Conservation (phyloP, 2,888 invertebrate species). For the Psylliodes chrysocephalus region DNA sequence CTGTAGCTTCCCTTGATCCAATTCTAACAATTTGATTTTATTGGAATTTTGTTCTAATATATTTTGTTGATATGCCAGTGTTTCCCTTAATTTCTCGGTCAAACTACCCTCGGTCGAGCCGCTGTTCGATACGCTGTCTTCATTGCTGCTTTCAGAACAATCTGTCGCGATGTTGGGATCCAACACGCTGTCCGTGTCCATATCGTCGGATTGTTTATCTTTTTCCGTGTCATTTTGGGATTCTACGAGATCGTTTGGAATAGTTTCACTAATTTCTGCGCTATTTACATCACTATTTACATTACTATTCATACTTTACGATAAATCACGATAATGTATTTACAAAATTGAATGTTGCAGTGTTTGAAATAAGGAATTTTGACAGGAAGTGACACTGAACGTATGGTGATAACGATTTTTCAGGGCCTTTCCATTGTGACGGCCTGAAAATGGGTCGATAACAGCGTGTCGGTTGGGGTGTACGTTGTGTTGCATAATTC, state of each 20-base stretch:
- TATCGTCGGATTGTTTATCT: constrained; percentile 19
- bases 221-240: constrained; percentile 3
- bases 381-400: constrained; percentile 25
- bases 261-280: constrained; percentile 9
- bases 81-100: constrained; percentile 39
- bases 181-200: constrained; percentile 24
- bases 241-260: background rate
- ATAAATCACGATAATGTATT: background rate
- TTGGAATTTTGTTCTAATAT: constrained; percentile 43
- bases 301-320: constrained; percentile 12
- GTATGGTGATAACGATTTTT: constrained; percentile 21
- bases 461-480: background rate
- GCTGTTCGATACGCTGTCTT: constrained; percentile 23
- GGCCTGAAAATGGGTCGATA: background rate
- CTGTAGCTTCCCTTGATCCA: constrained; percentile 49
- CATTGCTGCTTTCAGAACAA: constrained; percentile 29
- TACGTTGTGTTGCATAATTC: constrained; percentile 1
- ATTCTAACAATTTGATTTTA: constrained; percentile 47
- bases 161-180: constrained; percentile 17
- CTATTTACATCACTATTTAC: too few species aligned
- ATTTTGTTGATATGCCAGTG: constrained; percentile 44
- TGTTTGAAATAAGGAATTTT: constrained; percentile 4
- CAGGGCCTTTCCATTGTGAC: background rate
- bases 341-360: constrained; percentile 4
- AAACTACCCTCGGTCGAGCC: constrained; percentile 12